phyloP scores from a whole-genome alignment of 2,888 invertebrate species.

The Parnassius smintheus region DNA sequence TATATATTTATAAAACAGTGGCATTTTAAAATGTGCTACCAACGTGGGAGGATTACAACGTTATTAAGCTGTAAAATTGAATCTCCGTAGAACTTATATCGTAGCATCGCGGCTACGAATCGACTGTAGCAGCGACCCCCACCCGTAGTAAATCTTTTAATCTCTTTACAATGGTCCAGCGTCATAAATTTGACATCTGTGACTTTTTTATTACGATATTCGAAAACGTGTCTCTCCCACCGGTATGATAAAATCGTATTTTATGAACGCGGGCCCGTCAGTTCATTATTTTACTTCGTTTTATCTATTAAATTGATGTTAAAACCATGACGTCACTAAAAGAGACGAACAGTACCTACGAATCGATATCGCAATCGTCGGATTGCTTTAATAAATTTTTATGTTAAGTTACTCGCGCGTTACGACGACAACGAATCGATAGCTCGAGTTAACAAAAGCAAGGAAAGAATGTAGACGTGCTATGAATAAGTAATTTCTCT shows the following conservation, averaged over 20 bases:
- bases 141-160: slow-evolving; percentile 77
- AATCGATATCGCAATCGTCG: slow-evolving; percentile 34
- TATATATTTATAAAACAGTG: background rate
- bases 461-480: slow-evolving; percentile 59
- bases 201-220: slow-evolving; percentile 80
- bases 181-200: slow-evolving; percentile 81
- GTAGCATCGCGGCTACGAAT: slow-evolving; percentile 44
- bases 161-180: slow-evolving; percentile 78
- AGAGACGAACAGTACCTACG: slow-evolving; percentile 19
- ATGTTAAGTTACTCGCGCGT: slow-evolving; percentile 15
- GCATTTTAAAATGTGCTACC: slow-evolving; percentile 31
- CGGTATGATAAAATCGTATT: slow-evolving; percentile 79
- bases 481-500: slow-evolving; percentile 71
- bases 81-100: slow-evolving; percentile 49
- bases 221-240: slow-evolving; percentile 76
- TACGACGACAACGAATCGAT: slow-evolving; percentile 45
- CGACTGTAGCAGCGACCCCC: slow-evolving; percentile 41
- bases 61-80: slow-evolving; percentile 55
- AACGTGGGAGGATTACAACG: slow-evolving; percentile 48
- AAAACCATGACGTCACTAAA: slow-evolving; percentile 37
- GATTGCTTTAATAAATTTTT: slow-evolving; percentile 30
- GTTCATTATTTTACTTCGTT: slow-evolving; percentile 75
- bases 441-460: slow-evolving; percentile 52
- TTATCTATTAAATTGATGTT: slow-evolving; percentile 67
- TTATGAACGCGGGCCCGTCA: slow-evolving; percentile 68